Evolutionary conservation across 2,888 invertebrate genomes (phyloP).

Genomic region (Trichacis sp.): DNA sequence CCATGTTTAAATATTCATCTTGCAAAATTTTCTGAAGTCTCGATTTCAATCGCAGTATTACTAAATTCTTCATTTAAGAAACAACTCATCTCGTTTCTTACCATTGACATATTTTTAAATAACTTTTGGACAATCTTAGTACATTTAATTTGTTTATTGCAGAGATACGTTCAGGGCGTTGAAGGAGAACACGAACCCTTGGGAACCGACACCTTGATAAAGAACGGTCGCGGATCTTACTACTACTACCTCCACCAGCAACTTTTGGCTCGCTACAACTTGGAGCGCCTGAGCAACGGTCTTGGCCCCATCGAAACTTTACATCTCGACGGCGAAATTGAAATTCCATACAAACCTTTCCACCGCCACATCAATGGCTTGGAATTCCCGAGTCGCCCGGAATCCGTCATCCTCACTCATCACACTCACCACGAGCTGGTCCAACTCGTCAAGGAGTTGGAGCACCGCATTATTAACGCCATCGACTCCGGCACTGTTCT

Average conservation of each 20-base stretch:
- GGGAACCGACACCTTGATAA: conserved; percentile 32
- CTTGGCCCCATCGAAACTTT: conserved; percentile 76
- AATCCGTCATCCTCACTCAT: conserved; percentile 57
- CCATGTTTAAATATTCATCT: too few relatives aligned
- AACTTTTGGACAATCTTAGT: neutral
- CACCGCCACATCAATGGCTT: conserved; percentile 76
- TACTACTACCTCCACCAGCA: conserved; percentile 78
- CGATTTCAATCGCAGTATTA: too few relatives aligned
- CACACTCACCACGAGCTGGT: conserved; percentile 61
- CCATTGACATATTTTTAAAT: too few relatives aligned
- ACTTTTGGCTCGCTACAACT: conserved; percentile 78
- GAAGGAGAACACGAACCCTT: conserved; percentile 65
- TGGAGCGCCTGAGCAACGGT: conserved; percentile 80
- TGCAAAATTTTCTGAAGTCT: too few relatives aligned
- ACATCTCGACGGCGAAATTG: conserved; percentile 71
- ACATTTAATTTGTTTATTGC: too few relatives aligned
- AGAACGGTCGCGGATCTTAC: conserved; percentile 63
- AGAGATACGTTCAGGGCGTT: conserved; percentile 1
- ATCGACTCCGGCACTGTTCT: conserved; percentile 73
- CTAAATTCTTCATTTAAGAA: too few relatives aligned
- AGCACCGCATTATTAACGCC: conserved; percentile 73
- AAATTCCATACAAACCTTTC: conserved; percentile 76
- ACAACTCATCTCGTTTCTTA: too few relatives aligned
- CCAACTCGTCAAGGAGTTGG: conserved; percentile 70
- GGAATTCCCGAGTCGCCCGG: conserved; percentile 73